Percentiles rank a stretch among this genome's conserved stretches.
Evolutionary conservation across 2,888 invertebrate genomes (phyloP).

Genomic region (Torymus aiolomorphi): DNA sequence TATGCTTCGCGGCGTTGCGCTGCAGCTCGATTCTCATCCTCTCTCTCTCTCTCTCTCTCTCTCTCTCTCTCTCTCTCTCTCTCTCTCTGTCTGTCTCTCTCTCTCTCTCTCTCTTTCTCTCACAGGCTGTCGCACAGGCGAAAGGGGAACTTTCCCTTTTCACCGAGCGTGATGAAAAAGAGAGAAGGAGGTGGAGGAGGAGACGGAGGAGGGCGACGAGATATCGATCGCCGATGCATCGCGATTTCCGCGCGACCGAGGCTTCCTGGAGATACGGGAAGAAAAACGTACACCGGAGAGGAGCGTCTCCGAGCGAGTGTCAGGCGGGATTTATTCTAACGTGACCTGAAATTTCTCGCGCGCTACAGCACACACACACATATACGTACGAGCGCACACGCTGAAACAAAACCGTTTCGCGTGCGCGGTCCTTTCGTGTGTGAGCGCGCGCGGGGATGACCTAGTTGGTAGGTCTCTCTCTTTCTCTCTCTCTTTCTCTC

Average conservation of each 20-base stretch:
- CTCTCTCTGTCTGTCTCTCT: neutral
- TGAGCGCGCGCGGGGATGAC: neutral
- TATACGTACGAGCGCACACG: neutral
- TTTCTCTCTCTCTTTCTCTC: too few relatives aligned
- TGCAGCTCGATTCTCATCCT: neutral
- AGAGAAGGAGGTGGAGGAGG: neutral
- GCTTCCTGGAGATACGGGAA: neutral
- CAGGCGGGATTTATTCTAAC: constrained; percentile 36
- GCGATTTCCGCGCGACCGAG: constrained; percentile 31
- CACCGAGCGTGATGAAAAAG: constrained; percentile 4
- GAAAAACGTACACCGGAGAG: neutral
- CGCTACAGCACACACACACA: neutral
- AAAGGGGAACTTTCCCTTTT: constrained; percentile 55
- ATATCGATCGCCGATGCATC: constrained; percentile 39
- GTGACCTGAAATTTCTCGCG: constrained; percentile 47
- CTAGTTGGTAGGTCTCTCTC: constrained; percentile 3
- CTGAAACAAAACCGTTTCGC: constrained; percentile 26
- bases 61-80: too few relatives aligned
- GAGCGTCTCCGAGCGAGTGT: neutral
- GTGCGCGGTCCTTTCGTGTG: too few relatives aligned
- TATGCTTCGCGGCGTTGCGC: neutral
- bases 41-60: neutral
- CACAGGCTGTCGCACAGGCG: constrained; percentile 4
- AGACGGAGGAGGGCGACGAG: neutral
- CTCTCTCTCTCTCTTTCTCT: too few relatives aligned